These are phyloP conservation scores for Myotis myotis DNA, from an alignment of 2,797 vertebrate species.

Conservation along the genomic window DNA sequence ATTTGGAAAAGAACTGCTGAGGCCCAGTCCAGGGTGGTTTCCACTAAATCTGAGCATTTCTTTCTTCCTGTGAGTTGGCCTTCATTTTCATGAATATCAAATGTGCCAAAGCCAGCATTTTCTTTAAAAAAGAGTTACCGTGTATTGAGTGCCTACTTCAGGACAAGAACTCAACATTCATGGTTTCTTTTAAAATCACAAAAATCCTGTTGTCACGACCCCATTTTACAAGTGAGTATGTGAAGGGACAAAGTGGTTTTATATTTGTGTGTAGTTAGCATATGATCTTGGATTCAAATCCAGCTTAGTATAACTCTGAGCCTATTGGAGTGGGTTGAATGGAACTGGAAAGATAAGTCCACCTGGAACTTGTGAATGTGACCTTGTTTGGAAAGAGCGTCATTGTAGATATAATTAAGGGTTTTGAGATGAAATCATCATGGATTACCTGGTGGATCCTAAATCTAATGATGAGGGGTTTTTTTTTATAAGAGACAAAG, in stretches of 20 bases:
- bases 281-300: not conserved
- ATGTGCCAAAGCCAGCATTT: not conserved
- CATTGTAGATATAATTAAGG: not conserved
- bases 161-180: not conserved
- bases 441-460: not conserved
- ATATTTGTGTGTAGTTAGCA: not conserved
- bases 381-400: not conserved
- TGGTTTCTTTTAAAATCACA: not conserved
- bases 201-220: not conserved
- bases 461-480: not conserved
- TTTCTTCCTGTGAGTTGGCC: not conserved
- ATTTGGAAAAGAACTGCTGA: not conserved
- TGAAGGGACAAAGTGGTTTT: not conserved
- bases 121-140: not conserved
- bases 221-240: not conserved
- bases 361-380: not conserved
- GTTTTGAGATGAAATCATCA: not conserved
- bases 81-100: conserved; percentile 46
- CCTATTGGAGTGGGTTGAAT: not conserved
- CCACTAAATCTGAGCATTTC: not conserved
- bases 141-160: not conserved
- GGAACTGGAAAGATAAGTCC: not conserved
- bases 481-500: not conserved
- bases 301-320: not conserved
- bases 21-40: not conserved